Evolutionary conservation across 1,140 invertebrate species (phyloP).

Genomic region (Heterodera schachtii): DNA sequence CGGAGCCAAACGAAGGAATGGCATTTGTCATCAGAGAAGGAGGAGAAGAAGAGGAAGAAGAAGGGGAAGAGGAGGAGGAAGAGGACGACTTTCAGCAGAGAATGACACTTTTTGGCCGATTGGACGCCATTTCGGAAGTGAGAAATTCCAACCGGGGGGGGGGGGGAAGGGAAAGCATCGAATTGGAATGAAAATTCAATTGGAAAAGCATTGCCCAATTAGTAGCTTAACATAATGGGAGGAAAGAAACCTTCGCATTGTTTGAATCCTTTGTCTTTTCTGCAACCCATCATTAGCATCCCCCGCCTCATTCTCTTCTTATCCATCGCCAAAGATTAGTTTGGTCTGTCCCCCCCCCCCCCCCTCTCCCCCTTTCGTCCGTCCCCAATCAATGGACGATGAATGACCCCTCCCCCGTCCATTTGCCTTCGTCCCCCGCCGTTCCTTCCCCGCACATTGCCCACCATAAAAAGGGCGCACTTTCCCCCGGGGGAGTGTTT

Average conservation of each 20-base stretch:
- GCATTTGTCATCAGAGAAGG: background rate
- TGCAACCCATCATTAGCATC: no score
- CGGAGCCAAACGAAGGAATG: background rate
- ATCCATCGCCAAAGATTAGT: no score
- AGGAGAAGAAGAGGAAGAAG: background rate
- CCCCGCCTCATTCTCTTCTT: no score
- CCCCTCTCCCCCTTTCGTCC: no score
- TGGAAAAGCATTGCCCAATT: background rate
- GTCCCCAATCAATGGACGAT: background rate
- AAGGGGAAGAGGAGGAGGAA: background rate
- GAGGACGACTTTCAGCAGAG: background rate
- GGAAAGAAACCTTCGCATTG: no score
- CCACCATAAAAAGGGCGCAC: background rate
- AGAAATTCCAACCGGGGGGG: background rate
- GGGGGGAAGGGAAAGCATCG: background rate
- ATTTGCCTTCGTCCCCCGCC: background rate
- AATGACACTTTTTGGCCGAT: background rate
- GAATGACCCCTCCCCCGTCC: background rate
- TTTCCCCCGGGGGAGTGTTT: background rate
- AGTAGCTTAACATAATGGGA: no score
- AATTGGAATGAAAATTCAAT: background rate
- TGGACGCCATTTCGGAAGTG: slow-evolving; percentile 36
- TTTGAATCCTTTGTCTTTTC: no score
- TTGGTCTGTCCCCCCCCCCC: no score
- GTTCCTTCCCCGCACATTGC: background rate